phyloP scores from a whole-genome alignment of 2,113 vertebrate genomes.

The Phyllopteryx taeniolatus region DNA sequence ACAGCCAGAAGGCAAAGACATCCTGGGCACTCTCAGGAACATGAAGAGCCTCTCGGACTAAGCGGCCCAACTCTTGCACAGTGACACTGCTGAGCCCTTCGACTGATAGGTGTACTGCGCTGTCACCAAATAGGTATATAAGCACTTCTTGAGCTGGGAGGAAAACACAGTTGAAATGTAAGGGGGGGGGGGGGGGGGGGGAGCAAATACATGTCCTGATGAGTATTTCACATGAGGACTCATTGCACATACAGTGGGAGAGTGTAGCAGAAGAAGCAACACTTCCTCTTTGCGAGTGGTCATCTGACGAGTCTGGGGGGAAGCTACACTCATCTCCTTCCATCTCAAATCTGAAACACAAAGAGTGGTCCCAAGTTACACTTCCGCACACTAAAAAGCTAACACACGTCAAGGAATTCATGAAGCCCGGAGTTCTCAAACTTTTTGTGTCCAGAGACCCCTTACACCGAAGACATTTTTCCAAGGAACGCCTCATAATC shows the following conservation, averaged over 20 bases:
- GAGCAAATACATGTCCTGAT: background rate
- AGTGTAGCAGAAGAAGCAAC: conserved; percentile 80
- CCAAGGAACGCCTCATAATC: no score
- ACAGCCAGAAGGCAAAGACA: conserved; percentile 84
- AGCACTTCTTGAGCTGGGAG: conserved; percentile 79
- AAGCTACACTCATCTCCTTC: conserved; percentile 75
- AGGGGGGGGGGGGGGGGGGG: background rate
- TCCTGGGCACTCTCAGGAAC: conserved; percentile 78
- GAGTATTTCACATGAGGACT: background rate
- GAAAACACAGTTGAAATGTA: conserved; percentile 2
- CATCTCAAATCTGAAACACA: conserved; percentile 73
- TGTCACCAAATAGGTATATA: conserved; percentile 80
- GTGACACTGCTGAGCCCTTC: conserved; percentile 75
- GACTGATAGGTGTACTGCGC: conserved; percentile 74
- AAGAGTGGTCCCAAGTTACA: background rate
- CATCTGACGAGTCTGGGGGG: conserved; percentile 69
- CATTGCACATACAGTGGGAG: conserved; percentile 71
- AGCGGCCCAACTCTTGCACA: conserved; percentile 80
- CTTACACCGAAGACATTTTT: background rate
- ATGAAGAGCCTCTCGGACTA: conserved; percentile 76
- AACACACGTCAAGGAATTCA: background rate
- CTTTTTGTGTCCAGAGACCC: no score
- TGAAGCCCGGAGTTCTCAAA: background rate
- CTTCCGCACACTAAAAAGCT: background rate
- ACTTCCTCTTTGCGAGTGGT: conserved; percentile 80